Percentiles rank a stretch among this genome's conserved stretches.
Conservation (phyloP, 2,797 vertebrate species). For the Presbytis comata region DNA sequence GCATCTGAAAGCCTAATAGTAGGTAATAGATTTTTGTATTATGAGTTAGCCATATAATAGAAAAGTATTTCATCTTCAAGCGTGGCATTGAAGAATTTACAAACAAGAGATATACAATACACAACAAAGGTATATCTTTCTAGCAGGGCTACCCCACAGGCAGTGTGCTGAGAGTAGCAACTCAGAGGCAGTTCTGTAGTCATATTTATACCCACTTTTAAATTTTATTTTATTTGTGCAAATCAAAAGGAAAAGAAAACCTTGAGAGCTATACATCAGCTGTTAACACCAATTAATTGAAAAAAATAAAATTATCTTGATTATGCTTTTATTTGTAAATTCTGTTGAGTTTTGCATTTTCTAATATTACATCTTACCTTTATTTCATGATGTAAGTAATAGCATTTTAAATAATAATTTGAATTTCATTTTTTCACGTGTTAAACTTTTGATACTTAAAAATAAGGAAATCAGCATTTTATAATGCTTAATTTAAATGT, state of each 20-base stretch:
- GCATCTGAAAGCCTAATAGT: not conserved
- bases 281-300: not conserved
- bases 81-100: not conserved
- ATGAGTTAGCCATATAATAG: not conserved
- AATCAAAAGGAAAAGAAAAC: not conserved
- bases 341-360: not conserved
- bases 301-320: not conserved
- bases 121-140: not conserved
- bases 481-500: not conserved
- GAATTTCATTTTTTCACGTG: not conserved
- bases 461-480: not conserved
- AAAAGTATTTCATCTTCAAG: not conserved
- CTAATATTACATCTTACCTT: not conserved
- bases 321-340: not conserved
- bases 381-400: not conserved
- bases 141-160: not conserved
- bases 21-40: not conserved
- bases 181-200: not conserved
- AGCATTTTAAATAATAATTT: not conserved
- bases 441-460: not conserved
- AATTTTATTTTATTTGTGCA: not conserved
- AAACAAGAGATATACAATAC: not conserved
- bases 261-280: not conserved
- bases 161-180: not conserved
- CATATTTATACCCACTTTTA: not conserved